phyloP scores from a whole-genome alignment of 2,888 invertebrate genomes.

The Caenorhabditis sp. region DNA sequence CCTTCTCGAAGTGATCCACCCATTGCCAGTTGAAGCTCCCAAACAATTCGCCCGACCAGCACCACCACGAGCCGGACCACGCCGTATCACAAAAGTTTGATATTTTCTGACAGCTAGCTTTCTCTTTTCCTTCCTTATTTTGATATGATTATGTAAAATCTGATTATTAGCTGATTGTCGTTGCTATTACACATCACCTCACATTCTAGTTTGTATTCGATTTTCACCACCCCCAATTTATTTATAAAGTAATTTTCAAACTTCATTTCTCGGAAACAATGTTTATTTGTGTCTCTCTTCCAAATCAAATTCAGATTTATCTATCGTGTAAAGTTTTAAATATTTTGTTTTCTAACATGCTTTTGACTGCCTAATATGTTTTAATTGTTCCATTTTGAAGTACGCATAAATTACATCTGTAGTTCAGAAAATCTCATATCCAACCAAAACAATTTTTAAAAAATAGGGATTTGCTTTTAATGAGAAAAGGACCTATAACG shows the following conservation, averaged over 20 bases:
- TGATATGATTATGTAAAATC: not conserved
- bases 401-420: not conserved
- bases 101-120: conserved; percentile 4
- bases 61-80: conserved; percentile 78
- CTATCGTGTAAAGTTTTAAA: not conserved
- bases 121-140: not conserved
- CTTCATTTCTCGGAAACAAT: not conserved
- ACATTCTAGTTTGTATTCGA: not conserved
- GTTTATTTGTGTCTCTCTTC: no score
- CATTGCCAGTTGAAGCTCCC: conserved; percentile 49
- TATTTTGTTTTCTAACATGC: not conserved
- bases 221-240: not conserved
- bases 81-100: conserved; percentile 67
- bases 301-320: not conserved
- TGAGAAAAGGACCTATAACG: no score
- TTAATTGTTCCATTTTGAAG: not conserved
- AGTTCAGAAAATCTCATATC: not conserved
- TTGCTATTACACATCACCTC: not conserved
- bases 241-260: not conserved
- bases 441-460: no score
- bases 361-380: not conserved
- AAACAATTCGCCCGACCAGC: conserved; percentile 95
- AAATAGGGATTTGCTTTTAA: no score
- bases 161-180: not conserved
- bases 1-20: conserved; percentile 86